Evolutionary conservation across 2,888 invertebrate genomes (phyloP).

Genomic region (Aleiodes leptofemur): DNA sequence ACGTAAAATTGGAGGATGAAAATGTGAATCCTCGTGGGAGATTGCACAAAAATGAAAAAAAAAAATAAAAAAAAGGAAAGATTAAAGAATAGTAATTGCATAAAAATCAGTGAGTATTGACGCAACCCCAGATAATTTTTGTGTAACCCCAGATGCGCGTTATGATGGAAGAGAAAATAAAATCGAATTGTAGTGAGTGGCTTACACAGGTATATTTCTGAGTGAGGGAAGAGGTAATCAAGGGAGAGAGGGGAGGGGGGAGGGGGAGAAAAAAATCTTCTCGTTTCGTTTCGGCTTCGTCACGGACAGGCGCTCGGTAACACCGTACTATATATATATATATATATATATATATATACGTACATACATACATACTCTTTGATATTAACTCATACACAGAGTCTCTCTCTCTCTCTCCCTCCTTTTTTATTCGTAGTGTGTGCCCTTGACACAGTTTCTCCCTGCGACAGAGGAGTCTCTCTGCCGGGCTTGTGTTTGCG

Average conservation of each 20-base stretch:
- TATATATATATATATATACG: too few relatives aligned
- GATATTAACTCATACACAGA: conserved; percentile 18
- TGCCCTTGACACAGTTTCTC: conserved; percentile 74
- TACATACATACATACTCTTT: not conserved
- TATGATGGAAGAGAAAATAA: conserved; percentile 2
- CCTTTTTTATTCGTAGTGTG: conserved; percentile 57
- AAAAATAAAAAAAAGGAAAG: not conserved
- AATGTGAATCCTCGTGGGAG: too few relatives aligned
- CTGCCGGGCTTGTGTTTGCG: conserved; percentile 27
- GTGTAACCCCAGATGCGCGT: conserved; percentile 7
- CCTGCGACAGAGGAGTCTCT: conserved; percentile 48
- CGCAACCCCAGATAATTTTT: conserved; percentile 2
- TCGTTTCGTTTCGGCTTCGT: not conserved
- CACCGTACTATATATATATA: too few relatives aligned
- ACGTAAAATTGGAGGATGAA: too few relatives aligned
- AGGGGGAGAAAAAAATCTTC: not conserved
- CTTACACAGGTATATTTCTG: too few relatives aligned
- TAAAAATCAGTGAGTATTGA: conserved; percentile 11
- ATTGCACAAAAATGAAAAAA: not conserved
- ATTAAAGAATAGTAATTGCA: not conserved
- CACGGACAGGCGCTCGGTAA: not conserved
- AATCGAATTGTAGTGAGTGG: not conserved
- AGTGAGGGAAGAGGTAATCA: not conserved
- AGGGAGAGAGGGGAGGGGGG: not conserved
- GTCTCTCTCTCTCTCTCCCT: conserved; percentile 47